Conservation (phyloP, 2,113 vertebrate genomes). For the Cololabis saira region DNA sequence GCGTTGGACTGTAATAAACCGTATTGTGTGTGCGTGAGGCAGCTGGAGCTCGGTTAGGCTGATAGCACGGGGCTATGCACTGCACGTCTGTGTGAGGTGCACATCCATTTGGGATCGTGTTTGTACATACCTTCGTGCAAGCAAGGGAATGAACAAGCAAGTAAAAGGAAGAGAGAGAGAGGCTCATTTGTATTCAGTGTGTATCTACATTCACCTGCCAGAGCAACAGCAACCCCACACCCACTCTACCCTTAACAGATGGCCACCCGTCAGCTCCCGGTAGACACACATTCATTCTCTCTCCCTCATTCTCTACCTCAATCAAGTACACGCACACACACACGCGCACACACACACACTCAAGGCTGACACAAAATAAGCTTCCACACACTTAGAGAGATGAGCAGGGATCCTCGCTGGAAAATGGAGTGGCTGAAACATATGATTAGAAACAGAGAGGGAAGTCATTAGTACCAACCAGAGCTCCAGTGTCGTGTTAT, state of each 20-base stretch:
- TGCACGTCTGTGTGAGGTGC: constrained; percentile 45
- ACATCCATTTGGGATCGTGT: constrained; percentile 66
- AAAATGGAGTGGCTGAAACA: constrained; percentile 79
- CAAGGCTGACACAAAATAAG: constrained; percentile 61
- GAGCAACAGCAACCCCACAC: constrained; percentile 81
- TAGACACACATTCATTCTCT: constrained; percentile 62
- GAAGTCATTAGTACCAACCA: constrained; percentile 77
- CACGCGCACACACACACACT: constrained; percentile 26
- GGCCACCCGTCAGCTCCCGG: constrained; percentile 80
- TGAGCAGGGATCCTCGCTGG: constrained; percentile 71
- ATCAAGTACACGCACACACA: constrained; percentile 43
- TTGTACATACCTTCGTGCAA: constrained; percentile 49
- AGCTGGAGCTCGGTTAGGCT: constrained; percentile 33
- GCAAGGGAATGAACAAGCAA: constrained; percentile 47
- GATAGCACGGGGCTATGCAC: constrained; percentile 34
- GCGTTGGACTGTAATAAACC: constrained; percentile 30
- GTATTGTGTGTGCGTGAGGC: constrained; percentile 30
- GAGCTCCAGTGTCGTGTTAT: constrained; percentile 77
- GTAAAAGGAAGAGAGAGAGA: constrained; percentile 58
- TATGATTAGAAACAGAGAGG: constrained; percentile 79
- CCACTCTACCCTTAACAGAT: constrained; percentile 84
- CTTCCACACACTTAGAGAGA: constrained; percentile 74
- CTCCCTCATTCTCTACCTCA: constrained; percentile 53
- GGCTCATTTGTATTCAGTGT: constrained; percentile 83
- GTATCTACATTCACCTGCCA: constrained; percentile 83